A percentile compares a stretch with the other conserved stretches of the same genome.
Conservation (phyloP, 2,888 invertebrate species). For the Drosophila anceps region DNA sequence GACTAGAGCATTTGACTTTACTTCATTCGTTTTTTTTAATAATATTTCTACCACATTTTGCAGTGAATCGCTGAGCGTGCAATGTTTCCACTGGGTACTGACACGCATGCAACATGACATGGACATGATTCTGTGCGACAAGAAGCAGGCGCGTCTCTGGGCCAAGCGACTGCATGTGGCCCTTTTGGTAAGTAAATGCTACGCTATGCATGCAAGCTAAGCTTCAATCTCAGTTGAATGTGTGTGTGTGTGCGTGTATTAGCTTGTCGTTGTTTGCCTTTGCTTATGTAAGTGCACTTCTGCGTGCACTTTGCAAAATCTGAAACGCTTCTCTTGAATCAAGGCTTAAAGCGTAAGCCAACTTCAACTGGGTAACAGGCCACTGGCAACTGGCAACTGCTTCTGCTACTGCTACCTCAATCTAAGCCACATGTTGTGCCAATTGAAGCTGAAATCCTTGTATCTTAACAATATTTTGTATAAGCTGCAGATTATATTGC, state of each 20-base stretch:
- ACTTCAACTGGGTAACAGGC: constrained; percentile 27
- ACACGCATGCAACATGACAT: constrained; percentile 92
- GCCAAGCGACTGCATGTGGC: constrained; percentile 94
- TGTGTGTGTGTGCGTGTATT: constrained; percentile 24
- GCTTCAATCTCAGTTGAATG: constrained; percentile 23
- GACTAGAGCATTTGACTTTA: neutral
- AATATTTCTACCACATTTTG: constrained; percentile 58
- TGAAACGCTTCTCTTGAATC: constrained; percentile 54
- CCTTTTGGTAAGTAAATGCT: constrained; percentile 85
- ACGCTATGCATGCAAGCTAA: constrained; percentile 38
- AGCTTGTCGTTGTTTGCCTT: constrained; percentile 68
- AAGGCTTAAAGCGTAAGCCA: constrained; percentile 51
- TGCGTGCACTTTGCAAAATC: constrained; percentile 65
- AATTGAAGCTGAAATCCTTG: constrained; percentile 15
- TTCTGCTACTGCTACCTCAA: constrained; percentile 6
- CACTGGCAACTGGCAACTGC: constrained; percentile 6
- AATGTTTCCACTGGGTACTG: constrained; percentile 95
- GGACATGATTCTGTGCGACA: constrained; percentile 94
- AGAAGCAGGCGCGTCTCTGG: constrained; percentile 93
- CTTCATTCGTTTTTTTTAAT: neutral
- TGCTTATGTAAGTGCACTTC: constrained; percentile 73
- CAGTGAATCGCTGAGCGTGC: constrained; percentile 96
- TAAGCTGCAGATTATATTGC: neutral
- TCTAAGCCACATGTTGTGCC: constrained; percentile 20
- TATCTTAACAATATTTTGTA: constrained; percentile 8